A percentile compares a stretch with the other conserved stretches of the same genome.
phyloP scores from a whole-genome alignment of 2,888 invertebrate species.

The Luffia ferchaultella region DNA sequence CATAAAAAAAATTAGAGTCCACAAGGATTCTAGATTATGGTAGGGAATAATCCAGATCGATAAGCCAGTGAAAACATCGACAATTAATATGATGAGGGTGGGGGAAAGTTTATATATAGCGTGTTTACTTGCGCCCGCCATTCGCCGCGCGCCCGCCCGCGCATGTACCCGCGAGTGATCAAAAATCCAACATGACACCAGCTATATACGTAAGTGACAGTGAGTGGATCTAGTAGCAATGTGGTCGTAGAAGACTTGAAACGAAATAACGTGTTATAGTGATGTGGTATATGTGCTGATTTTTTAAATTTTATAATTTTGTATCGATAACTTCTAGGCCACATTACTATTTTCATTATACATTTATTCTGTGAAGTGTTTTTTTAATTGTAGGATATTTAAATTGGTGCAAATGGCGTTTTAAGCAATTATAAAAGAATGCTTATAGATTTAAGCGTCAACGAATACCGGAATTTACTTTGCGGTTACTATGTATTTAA shows the following conservation, averaged over 20 bases:
- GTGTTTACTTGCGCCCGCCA: slow-evolving; percentile 28
- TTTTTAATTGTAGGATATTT: too few species aligned
- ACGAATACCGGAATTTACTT: too few species aligned
- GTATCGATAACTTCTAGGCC: not conserved
- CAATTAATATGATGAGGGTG: slow-evolving; percentile 55
- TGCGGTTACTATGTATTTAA: too few species aligned
- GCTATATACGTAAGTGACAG: not conserved
- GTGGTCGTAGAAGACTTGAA: not conserved
- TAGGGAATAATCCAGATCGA: slow-evolving; percentile 47
- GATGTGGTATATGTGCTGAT: not conserved
- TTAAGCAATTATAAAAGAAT: too few species aligned
- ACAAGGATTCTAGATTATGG: too few species aligned
- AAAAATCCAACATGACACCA: not conserved
- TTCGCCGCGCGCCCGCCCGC: slow-evolving; percentile 43
- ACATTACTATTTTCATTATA: not conserved
- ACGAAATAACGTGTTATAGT: not conserved
- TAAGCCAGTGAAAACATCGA: slow-evolving; percentile 47
- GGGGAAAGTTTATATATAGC: slow-evolving; percentile 54
- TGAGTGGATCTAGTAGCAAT: not conserved
- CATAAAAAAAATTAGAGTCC: too few species aligned
- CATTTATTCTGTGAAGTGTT: too few species aligned
- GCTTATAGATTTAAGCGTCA: too few species aligned
- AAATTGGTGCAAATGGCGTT: too few species aligned
- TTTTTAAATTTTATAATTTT: not conserved
- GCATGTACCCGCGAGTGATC: not conserved